Evolutionary conservation across 2,113 vertebrate genomes (phyloP).

Genomic region (Pleuronectes platessa): DNA sequence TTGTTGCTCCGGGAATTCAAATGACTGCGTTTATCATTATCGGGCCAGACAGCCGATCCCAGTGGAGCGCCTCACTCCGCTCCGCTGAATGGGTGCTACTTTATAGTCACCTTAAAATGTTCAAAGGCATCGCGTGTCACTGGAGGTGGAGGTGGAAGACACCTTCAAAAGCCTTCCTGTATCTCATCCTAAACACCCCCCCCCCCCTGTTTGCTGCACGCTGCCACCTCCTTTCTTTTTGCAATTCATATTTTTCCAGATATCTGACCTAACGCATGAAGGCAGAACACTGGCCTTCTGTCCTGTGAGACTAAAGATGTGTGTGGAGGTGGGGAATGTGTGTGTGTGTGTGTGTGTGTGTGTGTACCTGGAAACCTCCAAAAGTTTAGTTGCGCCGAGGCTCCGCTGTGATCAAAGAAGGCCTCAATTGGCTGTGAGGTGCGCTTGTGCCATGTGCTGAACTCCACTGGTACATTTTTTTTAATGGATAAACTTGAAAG

Average conservation of each 20-base stretch:
- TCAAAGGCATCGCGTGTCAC: constrained; percentile 59
- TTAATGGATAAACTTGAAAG: constrained; percentile 39
- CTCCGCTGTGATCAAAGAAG: constrained; percentile 64
- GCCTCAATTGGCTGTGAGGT: constrained; percentile 41
- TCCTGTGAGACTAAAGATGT: constrained; percentile 46
- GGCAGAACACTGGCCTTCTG: constrained; percentile 36
- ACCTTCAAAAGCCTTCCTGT: constrained; percentile 58
- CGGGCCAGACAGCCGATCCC: constrained; percentile 40
- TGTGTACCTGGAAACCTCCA: constrained; percentile 41
- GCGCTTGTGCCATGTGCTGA: constrained; percentile 29
- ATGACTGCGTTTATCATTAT: constrained; percentile 44
- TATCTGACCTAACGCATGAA: constrained; percentile 23
- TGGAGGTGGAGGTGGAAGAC: constrained; percentile 51
- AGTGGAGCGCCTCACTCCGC: constrained; percentile 10
- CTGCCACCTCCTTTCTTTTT: constrained; percentile 37
- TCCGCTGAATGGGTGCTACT: constrained; percentile 41
- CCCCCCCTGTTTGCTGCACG: constrained; percentile 39
- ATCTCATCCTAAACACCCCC: constrained; percentile 28
- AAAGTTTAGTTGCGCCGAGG: constrained; percentile 35
- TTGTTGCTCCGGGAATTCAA: constrained; percentile 34
- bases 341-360: background rate
- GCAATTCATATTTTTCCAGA: constrained; percentile 51
- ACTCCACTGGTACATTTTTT: constrained; percentile 40
- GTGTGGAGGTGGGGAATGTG: constrained; percentile 7
- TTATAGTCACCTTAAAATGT: constrained; percentile 44